phyloP scores from a whole-genome alignment of 2,888 invertebrate genomes.

The Polymixis flavicincta region DNA sequence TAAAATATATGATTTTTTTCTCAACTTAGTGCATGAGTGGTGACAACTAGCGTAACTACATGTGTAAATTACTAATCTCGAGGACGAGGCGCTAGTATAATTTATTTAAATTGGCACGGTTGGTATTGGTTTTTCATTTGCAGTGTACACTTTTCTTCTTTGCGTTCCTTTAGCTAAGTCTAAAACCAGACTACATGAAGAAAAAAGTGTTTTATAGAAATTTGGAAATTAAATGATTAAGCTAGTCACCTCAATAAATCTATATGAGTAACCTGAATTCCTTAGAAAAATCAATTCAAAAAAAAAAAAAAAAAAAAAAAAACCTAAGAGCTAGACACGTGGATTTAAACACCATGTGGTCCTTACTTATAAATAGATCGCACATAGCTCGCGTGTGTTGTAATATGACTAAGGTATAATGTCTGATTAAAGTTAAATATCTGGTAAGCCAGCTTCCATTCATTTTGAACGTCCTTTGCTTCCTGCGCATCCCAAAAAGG shows the following conservation, averaged over 20 bases:
- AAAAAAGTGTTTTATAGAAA: not conserved
- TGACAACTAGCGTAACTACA: no score
- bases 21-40: no score
- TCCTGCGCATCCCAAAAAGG: not conserved
- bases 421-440: slow-evolving; percentile 17
- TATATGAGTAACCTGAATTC: slow-evolving; percentile 22
- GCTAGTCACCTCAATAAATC: not conserved
- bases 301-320: no score
- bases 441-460: not conserved
- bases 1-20: no score
- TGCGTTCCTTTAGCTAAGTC: not conserved
- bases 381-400: slow-evolving; percentile 18
- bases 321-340: slow-evolving; percentile 15
- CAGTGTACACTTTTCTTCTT: not conserved
- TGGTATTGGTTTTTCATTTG: slow-evolving; percentile 22
- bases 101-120: slow-evolving; percentile 41
- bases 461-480: not conserved
- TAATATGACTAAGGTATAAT: slow-evolving; percentile 35
- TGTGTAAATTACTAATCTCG: no score
- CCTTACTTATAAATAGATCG: slow-evolving; percentile 13
- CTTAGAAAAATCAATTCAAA: slow-evolving; percentile 31
- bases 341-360: slow-evolving; percentile 42
- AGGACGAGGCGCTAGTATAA: no score
- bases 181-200: fast-evolving
- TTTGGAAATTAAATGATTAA: not conserved